Percentiles rank a stretch among this genome's conserved stretches.
These are phyloP conservation scores for Oxytorus armatus DNA, from an alignment of 2,888 invertebrate genomes.

Conservation along the genomic window DNA sequence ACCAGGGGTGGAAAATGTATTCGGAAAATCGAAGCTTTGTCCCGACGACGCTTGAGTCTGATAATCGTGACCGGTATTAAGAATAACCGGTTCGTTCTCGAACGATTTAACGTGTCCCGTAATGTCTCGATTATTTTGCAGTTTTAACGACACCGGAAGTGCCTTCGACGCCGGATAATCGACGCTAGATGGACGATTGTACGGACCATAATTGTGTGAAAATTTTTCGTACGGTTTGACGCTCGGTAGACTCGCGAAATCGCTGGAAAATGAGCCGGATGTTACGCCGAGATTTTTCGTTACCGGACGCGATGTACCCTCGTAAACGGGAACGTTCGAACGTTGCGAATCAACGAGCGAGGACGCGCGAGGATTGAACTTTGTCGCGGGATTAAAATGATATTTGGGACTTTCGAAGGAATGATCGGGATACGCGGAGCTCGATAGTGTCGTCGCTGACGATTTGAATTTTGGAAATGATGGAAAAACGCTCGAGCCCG, in stretches of 20 bases:
- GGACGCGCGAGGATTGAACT: slow-evolving; percentile 21
- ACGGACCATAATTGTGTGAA: slow-evolving; percentile 14
- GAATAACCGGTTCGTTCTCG: slow-evolving; percentile 73
- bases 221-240: slow-evolving; percentile 51
- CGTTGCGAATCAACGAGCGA: neutral
- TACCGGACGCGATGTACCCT: neutral
- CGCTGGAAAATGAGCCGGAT: slow-evolving; percentile 16
- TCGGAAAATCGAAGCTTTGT: slow-evolving; percentile 23
- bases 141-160: slow-evolving; percentile 71
- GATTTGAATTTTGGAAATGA: slow-evolving; percentile 50
- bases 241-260: slow-evolving; percentile 28
- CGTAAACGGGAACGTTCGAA: neutral
- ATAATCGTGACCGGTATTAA: slow-evolving; percentile 68
- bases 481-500: neutral
- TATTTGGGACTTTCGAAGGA: slow-evolving; percentile 29
- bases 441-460: slow-evolving; percentile 14
- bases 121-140: slow-evolving; percentile 68
- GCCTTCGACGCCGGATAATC: slow-evolving; percentile 66
- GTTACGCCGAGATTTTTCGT: slow-evolving; percentile 38
- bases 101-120: slow-evolving; percentile 68
- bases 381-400: slow-evolving; percentile 9
- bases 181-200: neutral
- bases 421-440: slow-evolving; percentile 1
- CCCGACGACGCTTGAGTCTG: slow-evolving; percentile 69
- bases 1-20: no score